Base-by-base conservation (phyloP, 2,113 vertebrate species). In the Myanophis thanlyinensis region DNA sequence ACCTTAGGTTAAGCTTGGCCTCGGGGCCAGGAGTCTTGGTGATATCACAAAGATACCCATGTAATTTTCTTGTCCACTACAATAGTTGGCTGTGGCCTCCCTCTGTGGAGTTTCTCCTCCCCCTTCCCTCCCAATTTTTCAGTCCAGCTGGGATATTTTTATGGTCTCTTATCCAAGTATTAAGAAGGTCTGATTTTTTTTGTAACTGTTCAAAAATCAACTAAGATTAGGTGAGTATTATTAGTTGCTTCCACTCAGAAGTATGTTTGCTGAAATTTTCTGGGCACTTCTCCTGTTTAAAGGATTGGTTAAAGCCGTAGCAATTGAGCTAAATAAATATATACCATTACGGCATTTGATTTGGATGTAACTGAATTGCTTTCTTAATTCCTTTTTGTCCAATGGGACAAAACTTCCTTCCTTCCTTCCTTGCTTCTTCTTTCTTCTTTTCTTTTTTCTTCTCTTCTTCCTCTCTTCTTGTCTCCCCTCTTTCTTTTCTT, bases 311-410 rank as follows among this genome's bases (percentile, higher is more conserved):
- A 48, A 44, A 56, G 3, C 46, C n/a, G 89, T 51, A 95, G 54
- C 87, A 49, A 62, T 25, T 94, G 94, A 93, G 62, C 44, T 89
- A 49, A 88, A 73, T n/a, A 93, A 91, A 40, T 9, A 52, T 7
- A 73, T n/a, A 49, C 13, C 91, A 91, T 0, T 15, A 46, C 44
- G 48, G 87, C 59, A 89, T n/a, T 95, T 89, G 10, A 85, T 92
- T 92, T 89, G 92, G 56, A 48, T 51, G 30, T 4, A 52, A 59
- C 23, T 46, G 62, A 59, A 85, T n/a, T n/a, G 11, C 18, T 54
- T 54, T 87, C 27, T 90, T 44, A n/a, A 51, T 90, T 27, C 27
- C 48, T n/a, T 27, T 49, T 49, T 73, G 5, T 25, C 30, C 47
- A 46, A 9, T 73, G 35, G 48, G 2, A 51, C 85, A 87, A 20